Evolutionary conservation across 2,888 invertebrate genomes (phyloP).

Genomic region (Acrobasis consociella): DNA sequence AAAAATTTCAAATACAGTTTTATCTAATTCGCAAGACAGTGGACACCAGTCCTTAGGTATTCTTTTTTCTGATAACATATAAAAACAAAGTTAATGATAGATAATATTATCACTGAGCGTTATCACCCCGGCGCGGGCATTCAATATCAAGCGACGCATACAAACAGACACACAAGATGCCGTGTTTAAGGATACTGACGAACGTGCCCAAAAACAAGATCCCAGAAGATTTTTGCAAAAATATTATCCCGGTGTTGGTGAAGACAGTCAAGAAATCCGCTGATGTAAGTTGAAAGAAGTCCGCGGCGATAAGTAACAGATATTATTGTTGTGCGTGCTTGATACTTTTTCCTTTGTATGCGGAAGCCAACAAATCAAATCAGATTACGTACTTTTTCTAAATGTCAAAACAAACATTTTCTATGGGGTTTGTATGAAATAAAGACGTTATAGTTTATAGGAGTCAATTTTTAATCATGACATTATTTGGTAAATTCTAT

Average conservation of each 20-base stretch:
- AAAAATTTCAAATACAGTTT: background rate
- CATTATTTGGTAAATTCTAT: too few relatives aligned
- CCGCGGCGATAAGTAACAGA: too few relatives aligned
- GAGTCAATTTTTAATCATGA: too few relatives aligned
- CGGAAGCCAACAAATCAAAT: too few relatives aligned
- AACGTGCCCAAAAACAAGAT: constrained; percentile 54
- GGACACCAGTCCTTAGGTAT: background rate
- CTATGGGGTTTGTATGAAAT: too few relatives aligned
- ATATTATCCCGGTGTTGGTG: constrained; percentile 52
- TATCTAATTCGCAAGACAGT: background rate
- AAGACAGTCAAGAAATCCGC: constrained; percentile 46
- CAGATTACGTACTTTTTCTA: too few relatives aligned
- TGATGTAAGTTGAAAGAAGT: constrained; percentile 40
- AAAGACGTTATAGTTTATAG: too few relatives aligned
- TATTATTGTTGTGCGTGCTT: too few relatives aligned
- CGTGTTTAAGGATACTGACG: constrained; percentile 61
- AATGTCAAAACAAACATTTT: too few relatives aligned
- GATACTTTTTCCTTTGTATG: too few relatives aligned
- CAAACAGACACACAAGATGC: constrained; percentile 46
- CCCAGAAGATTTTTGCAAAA: constrained; percentile 54
- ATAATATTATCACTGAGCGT: background rate
- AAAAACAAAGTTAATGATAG: background rate
- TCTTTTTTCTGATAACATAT: background rate
- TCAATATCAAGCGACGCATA: constrained; percentile 1
- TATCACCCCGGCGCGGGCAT: background rate